phyloP scores from a whole-genome alignment of 92 coral and sea anemone genomes.

The Montipora capitata region DNA sequence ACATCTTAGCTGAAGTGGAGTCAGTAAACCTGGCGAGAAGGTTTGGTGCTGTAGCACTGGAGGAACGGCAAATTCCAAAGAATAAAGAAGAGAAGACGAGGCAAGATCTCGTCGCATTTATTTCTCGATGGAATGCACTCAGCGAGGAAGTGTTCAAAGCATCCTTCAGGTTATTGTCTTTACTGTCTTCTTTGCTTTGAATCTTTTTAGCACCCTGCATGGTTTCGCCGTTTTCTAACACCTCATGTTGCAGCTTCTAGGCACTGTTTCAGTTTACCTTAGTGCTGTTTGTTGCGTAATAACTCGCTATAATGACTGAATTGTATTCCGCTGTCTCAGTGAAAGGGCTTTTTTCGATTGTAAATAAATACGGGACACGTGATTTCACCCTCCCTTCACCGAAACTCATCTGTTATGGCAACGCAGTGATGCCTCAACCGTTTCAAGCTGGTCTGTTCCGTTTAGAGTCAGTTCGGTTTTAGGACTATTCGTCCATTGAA shows the following conservation, averaged over 20 bases:
- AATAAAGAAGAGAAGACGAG: constrained; percentile 42
- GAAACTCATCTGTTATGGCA: too few relatives aligned
- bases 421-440: too few relatives aligned
- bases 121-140: constrained; percentile 26
- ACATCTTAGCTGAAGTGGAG: constrained; percentile 26
- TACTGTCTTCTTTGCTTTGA: neutral
- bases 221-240: neutral
- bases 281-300: too few relatives aligned
- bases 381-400: too few relatives aligned
- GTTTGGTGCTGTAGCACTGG: neutral
- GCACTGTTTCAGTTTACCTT: too few relatives aligned
- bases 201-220: neutral
- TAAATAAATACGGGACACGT: too few relatives aligned
- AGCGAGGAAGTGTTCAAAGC: constrained; percentile 23
- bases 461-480: too few relatives aligned
- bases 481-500: too few relatives aligned
- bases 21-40: neutral
- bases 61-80: constrained; percentile 25
- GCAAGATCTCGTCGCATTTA: constrained; percentile 22
- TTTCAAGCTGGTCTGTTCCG: too few relatives aligned
- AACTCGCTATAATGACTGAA: too few relatives aligned
- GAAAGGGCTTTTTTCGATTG: neutral
- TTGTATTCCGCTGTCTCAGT: too few relatives aligned
- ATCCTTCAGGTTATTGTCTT: neutral
- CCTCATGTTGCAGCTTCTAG: neutral